phyloP scores from a whole-genome alignment of 2,113 vertebrate species.

The Callipepla californica region DNA sequence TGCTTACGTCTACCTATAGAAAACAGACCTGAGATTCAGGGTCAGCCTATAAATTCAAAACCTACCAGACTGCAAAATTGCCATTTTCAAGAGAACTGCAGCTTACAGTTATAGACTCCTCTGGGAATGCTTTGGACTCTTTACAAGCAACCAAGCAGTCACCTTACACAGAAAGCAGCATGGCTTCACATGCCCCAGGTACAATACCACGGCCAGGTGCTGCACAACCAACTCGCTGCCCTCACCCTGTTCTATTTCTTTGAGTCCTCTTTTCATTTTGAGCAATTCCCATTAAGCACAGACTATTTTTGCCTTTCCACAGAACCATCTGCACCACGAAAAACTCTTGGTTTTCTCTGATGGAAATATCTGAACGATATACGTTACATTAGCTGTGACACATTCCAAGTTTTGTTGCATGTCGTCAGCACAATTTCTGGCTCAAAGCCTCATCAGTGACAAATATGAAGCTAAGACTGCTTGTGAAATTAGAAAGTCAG shows the following conservation, averaged over 20 bases:
- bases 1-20: not conserved
- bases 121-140: not conserved
- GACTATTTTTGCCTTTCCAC: not conserved
- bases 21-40: not conserved
- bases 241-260: fast-evolving
- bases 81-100: not conserved
- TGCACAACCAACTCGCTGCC: not conserved
- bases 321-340: not conserved
- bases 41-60: not conserved
- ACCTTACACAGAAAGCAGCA: not conserved
- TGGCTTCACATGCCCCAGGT: not conserved
- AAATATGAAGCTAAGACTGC: not conserved
- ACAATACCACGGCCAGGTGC: not conserved
- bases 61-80: not conserved
- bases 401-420: fast-evolving
- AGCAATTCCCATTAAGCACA: not conserved
- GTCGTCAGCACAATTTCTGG: not conserved
- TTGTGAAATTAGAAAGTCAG: not conserved
- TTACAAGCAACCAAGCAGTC: not conserved
- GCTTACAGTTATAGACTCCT: not conserved
- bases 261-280: not conserved
- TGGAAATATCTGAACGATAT: not conserved
- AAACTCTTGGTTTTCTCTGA: not conserved
- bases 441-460: not conserved
- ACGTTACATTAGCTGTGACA: not conserved